phyloP scores from a whole-genome alignment of 2,797 vertebrate species.

The Poeciliopsis turneri region DNA sequence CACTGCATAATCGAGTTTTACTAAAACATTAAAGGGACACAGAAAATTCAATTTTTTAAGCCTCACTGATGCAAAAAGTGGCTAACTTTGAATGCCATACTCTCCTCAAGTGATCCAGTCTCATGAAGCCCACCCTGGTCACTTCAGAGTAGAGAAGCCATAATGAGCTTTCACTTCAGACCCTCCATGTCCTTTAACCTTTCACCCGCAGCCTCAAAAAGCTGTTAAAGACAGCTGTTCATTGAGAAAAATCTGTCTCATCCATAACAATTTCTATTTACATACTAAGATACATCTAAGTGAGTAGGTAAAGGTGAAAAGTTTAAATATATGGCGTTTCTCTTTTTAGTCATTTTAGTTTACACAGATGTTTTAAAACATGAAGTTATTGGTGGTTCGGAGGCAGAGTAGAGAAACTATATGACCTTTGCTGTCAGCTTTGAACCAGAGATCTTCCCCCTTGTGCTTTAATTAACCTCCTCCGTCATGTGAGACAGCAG shows the following conservation, averaged over 20 bases:
- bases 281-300: background rate
- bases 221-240: constrained; percentile 59
- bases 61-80: background rate
- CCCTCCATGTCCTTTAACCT: constrained; percentile 71
- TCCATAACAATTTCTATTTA: background rate
- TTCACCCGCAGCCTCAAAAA: constrained; percentile 57
- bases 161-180: constrained; percentile 71
- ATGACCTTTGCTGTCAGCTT: constrained; percentile 59
- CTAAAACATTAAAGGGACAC: background rate
- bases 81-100: background rate
- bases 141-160: constrained; percentile 48
- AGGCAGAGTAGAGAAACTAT: constrained; percentile 29
- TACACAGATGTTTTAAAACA: constrained; percentile 5
- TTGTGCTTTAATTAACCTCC: constrained; percentile 77
- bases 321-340: background rate
- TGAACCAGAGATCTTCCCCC: constrained; percentile 50
- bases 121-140: constrained; percentile 57
- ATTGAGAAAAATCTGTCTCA: constrained; percentile 14
- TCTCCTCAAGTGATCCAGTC: constrained; percentile 30
- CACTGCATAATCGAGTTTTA: background rate
- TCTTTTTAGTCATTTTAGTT: constrained; percentile 12
- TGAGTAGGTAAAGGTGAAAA: background rate
- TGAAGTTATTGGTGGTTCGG: constrained; percentile 25
- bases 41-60: background rate
- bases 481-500: constrained; percentile 67